Evolutionary conservation across 2,113 vertebrate species (phyloP).

Genomic region (Rhizomys pruinosus): DNA sequence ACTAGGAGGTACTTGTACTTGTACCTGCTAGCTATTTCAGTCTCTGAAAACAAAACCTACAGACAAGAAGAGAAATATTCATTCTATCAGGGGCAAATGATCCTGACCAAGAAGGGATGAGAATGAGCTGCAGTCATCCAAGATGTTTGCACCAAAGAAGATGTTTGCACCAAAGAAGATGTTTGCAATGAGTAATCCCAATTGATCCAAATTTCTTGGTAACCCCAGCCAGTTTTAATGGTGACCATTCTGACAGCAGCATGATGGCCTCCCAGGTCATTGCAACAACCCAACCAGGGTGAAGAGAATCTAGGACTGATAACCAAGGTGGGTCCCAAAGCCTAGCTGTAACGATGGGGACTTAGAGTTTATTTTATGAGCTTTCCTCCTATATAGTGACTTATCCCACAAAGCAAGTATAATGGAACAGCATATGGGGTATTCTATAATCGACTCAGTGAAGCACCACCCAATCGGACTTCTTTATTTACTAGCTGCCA

Average conservation of each 20-base stretch:
- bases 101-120: background rate
- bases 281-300: background rate
- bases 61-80: background rate
- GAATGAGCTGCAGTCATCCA: background rate
- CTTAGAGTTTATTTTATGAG: background rate
- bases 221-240: background rate
- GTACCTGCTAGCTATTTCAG: background rate
- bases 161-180: background rate
- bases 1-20: background rate
- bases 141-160: background rate
- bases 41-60: background rate
- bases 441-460: no score
- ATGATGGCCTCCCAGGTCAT: background rate
- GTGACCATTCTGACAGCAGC: background rate
- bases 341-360: background rate
- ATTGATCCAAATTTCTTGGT: background rate
- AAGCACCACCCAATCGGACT: background rate
- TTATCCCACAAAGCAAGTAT: background rate
- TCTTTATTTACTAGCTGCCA: background rate
- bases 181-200: background rate
- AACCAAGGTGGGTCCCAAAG: background rate
- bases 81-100: background rate
- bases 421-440: background rate
- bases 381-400: background rate
- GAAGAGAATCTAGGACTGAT: background rate